Base-by-base conservation (phyloP, 2,888 invertebrate species). In the Drosophila imparisetae region DNA sequence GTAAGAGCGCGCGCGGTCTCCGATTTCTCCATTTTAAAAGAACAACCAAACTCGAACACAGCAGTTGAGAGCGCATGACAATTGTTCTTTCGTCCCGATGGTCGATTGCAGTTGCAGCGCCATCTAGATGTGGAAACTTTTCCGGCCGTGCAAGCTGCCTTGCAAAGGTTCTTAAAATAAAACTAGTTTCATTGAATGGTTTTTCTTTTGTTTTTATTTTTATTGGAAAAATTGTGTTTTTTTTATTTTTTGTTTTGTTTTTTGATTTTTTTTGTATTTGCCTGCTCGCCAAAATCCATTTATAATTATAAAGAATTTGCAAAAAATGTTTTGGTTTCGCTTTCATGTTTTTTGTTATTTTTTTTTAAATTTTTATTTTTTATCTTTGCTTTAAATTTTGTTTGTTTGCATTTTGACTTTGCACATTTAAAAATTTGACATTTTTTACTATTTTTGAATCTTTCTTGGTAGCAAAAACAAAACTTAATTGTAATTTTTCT, bases 401-500 rank as follows among this genome's bases (percentile, higher is more conserved):
- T 34, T 53, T 40, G 50, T 64, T 61, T 72, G 29, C 48, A 53
- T 60, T 71, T 75, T 70, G 61, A 60, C 59, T 74, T 80, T 83
- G 80, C 86, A 78, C 75, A 80, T 83, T 82, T 86, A 40, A 84
- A 83, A 84, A 84, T 78, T 84, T 84, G 89, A 84, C 85, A 29
- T 29, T 77, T 64, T 63, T 48, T 36, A 40, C 21, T 70, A 36
- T 30, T 59, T 68, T 74, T 70, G 63, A 57, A 49, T 71, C 52
- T 62, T 52, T 66, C 54, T 67, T 63, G 68, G 86, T 89, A 81
- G 85, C 85, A 85, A 85, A 82, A 85, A 78, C 90, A 90, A 88
- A 90, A 90, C 90, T 88, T 90, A 90, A 89, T 82, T 82, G 82
- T 90, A 90, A 90, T 84, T 90, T 84, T 65, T 73, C 90, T 88